phyloP scores from a whole-genome alignment of 2,888 invertebrate genomes.

The Thymelicus acteon region DNA sequence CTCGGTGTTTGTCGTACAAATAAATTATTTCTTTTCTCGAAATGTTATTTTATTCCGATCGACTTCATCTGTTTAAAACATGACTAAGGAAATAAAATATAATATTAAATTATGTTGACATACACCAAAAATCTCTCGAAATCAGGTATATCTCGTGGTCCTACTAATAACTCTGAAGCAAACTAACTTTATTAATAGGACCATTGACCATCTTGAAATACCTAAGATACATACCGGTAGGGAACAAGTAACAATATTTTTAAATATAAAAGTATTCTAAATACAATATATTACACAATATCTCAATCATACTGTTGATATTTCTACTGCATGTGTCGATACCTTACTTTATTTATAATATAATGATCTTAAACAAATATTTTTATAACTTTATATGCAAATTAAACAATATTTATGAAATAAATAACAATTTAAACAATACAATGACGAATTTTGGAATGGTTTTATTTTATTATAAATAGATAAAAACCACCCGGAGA shows the following conservation, averaged over 20 bases:
- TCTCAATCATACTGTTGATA: neutral
- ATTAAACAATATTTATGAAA: conserved; percentile 33
- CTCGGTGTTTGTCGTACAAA: conserved; percentile 19
- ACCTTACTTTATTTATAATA: neutral
- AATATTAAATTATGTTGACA: neutral
- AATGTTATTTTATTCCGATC: conserved; percentile 23
- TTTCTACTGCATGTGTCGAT: neutral
- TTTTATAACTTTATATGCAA: conserved; percentile 42
- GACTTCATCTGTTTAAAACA: too few relatives aligned
- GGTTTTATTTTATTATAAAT: conserved; percentile 58
- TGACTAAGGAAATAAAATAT: too few relatives aligned
- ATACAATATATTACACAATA: conserved; percentile 9
- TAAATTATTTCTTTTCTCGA: conserved; percentile 26
- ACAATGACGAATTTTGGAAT: conserved; percentile 61
- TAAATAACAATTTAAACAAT: conserved; percentile 38
- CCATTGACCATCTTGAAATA: neutral
- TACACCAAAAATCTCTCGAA: neutral
- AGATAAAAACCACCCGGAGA: conserved; percentile 60
- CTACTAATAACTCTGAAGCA: neutral
- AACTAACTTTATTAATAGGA: too few relatives aligned
- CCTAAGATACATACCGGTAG: neutral
- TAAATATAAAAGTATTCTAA: conserved; percentile 2
- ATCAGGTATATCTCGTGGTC: neutral
- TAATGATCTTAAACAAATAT: neutral
- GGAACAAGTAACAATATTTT: neutral